phyloP scores from a whole-genome alignment of 2,113 vertebrate genomes.

The Microtus oregoni region DNA sequence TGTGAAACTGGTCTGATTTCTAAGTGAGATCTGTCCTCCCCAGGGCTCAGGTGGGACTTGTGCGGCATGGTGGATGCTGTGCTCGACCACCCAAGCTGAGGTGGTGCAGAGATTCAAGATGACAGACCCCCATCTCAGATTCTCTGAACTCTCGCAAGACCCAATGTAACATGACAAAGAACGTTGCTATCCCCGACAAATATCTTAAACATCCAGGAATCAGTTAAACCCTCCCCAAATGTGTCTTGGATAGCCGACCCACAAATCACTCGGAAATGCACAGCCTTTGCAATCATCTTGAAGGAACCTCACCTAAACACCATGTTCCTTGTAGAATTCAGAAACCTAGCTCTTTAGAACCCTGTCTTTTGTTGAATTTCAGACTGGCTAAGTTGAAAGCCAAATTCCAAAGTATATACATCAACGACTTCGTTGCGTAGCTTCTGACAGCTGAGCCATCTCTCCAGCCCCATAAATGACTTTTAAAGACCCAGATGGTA shows the following conservation, averaged over 20 bases:
- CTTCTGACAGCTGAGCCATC: neutral
- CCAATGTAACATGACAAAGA: neutral
- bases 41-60: neutral
- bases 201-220: neutral
- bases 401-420: conserved; percentile 56
- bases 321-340: conserved; percentile 10
- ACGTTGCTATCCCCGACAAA: neutral
- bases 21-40: neutral
- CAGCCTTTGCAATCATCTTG: neutral
- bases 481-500: conserved; percentile 12
- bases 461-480: conserved; percentile 19
- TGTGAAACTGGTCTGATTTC: neutral
- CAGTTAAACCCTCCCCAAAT: too few relatives aligned
- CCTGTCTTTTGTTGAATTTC: neutral
- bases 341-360: neutral
- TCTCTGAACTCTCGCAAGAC: neutral
- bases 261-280: neutral
- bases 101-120: neutral
- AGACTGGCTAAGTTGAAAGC: conserved; percentile 28
- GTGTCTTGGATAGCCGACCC: neutral
- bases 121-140: neutral
- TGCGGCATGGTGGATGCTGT: fast-evolving
- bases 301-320: neutral
- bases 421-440: neutral
- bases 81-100: neutral